Evolutionary conservation across 2,888 invertebrate species (phyloP).

Genomic region (Balanococcus diminutus): DNA sequence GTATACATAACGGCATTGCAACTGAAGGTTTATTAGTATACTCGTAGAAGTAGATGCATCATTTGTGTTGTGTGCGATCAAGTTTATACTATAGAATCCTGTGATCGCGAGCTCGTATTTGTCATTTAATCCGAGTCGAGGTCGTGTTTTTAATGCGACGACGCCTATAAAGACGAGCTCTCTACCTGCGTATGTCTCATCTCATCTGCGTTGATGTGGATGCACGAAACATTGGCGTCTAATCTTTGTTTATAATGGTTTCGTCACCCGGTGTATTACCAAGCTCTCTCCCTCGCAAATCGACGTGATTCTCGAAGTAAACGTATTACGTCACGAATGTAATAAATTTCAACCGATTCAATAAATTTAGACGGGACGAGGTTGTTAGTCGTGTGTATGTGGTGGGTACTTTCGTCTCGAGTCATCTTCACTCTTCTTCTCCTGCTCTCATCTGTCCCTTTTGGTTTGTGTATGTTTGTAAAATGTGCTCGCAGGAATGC

Average conservation of each 20-base stretch:
- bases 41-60: background rate
- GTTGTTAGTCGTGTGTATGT: background rate
- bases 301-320: background rate
- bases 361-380: background rate
- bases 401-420: background rate
- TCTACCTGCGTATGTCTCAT: background rate
- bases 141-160: background rate
- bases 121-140: slow-evolving; percentile 20
- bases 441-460: too few relatives aligned
- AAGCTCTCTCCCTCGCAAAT: background rate
- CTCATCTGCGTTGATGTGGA: background rate
- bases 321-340: background rate
- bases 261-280: background rate
- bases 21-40: background rate
- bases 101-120: background rate
- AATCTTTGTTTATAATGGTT: slow-evolving; percentile 6
- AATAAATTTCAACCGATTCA: background rate
- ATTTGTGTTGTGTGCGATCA: background rate
- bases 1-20: background rate
- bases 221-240: slow-evolving; percentile 13
- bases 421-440: too few relatives aligned
- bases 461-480: too few relatives aligned
- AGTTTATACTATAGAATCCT: slow-evolving; percentile 5
- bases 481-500: background rate
- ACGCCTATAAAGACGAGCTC: background rate